Percentiles rank a stretch among this genome's conserved stretches.
Evolutionary conservation across 1,140 invertebrate genomes (phyloP).

Genomic region (Drosophila tropicalis): DNA sequence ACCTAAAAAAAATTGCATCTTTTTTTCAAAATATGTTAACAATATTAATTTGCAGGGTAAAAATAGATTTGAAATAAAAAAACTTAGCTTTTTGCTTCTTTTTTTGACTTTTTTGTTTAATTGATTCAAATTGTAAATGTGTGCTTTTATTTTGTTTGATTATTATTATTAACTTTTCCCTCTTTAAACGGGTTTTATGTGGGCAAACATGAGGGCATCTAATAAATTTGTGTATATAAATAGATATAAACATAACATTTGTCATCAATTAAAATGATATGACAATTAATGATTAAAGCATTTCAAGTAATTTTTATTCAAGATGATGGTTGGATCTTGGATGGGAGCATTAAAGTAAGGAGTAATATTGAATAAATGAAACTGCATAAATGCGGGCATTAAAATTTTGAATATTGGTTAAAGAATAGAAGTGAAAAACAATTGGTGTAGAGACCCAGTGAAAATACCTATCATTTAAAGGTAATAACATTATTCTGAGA

Average conservation of each 20-base stretch:
- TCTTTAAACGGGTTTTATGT: neutral
- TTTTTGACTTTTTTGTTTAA: constrained; percentile 36
- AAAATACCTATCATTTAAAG: neutral
- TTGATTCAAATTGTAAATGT: constrained; percentile 65
- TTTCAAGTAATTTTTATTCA: neutral
- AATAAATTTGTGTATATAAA: constrained; percentile 43
- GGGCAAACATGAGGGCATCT: constrained; percentile 30
- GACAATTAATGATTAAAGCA: neutral
- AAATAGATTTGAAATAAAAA: neutral
- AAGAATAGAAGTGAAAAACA: neutral
- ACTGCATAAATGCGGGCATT: neutral
- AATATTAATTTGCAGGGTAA: neutral
- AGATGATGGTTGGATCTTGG: too few species aligned
- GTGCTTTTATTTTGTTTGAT: constrained; percentile 53
- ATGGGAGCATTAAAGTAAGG: too few species aligned
- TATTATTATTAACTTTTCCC: constrained; percentile 23
- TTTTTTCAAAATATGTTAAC: neutral
- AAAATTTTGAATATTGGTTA: neutral
- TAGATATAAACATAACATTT: constrained; percentile 46
- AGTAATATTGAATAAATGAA: too few species aligned
- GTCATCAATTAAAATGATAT: constrained; percentile 55
- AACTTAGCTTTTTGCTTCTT: constrained; percentile 6
- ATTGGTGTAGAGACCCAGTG: neutral
- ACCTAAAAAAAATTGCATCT: too few species aligned
- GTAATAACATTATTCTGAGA: neutral